These are phyloP conservation scores for Lipotes vexillifer DNA, from an alignment of 2,113 vertebrate genomes.

Conservation along the genomic window DNA sequence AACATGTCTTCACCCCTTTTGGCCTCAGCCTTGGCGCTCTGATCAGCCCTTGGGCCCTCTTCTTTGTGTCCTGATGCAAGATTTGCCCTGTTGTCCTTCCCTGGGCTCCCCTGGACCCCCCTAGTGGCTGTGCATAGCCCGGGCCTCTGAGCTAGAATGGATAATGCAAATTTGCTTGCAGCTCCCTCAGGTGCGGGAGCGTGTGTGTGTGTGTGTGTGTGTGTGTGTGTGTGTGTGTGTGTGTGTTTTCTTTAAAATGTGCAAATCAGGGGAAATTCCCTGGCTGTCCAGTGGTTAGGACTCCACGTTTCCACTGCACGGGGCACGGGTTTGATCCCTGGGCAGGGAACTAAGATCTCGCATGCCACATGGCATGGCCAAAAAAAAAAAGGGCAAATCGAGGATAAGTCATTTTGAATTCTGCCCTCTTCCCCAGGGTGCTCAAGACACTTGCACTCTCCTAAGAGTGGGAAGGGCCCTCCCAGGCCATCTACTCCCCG, in stretches of 20 bases:
- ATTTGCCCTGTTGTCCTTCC: background rate
- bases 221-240: background rate
- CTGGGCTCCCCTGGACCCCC: background rate
- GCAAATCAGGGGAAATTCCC: background rate
- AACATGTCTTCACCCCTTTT: background rate
- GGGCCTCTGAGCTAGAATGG: background rate
- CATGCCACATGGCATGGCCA: too few relatives aligned
- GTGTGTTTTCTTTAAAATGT: background rate
- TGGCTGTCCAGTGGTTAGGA: too few relatives aligned
- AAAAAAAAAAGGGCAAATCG: background rate
- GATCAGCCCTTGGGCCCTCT: background rate
- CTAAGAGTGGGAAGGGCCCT: background rate
- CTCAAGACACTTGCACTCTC: background rate
- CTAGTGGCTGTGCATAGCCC: background rate
- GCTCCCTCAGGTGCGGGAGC: background rate
- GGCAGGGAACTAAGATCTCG: background rate
- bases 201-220: fast-evolving
- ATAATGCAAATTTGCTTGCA: background rate
- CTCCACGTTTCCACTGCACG: too few relatives aligned
- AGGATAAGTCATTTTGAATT: background rate
- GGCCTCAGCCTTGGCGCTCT: background rate
- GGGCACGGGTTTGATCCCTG: too few relatives aligned
- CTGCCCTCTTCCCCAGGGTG: background rate
- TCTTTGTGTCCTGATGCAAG: background rate
- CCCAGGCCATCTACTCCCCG: background rate